phyloP scores from a whole-genome alignment of 2,113 vertebrate genomes.

The Pterocles orientalis region DNA sequence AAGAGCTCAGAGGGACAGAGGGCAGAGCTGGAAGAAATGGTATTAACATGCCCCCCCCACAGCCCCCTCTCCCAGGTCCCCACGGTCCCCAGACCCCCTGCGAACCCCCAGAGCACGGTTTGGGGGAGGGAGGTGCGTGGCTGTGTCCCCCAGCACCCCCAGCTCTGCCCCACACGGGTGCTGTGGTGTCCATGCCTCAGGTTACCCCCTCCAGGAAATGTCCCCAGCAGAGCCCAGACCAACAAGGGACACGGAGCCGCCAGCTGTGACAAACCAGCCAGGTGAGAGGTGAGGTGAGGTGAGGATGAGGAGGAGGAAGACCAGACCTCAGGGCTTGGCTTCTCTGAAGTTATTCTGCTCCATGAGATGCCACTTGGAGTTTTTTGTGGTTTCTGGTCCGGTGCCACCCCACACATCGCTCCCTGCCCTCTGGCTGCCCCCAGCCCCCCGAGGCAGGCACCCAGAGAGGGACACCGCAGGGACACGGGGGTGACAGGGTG shows the following conservation, averaged over 20 bases:
- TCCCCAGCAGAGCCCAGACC: neutral
- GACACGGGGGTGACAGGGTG: neutral
- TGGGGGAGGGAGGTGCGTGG: fast-evolving
- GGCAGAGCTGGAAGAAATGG: neutral
- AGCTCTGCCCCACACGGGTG: no score
- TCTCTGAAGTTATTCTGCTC: neutral
- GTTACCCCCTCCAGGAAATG: neutral
- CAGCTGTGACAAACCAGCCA: neutral
- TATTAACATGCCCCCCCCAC: no score
- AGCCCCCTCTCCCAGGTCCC: neutral
- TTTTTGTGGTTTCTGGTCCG: fast-evolving
- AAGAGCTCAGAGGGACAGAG: neutral
- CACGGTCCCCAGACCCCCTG: no score
- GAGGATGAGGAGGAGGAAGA: neutral
- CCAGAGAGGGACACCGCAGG: neutral
- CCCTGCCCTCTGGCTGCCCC: neutral
- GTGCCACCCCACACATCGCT: neutral
- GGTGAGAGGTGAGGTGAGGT: fast-evolving
- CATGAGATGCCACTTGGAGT: neutral
- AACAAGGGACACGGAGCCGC: fast-evolving
- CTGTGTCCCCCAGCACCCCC: no score
- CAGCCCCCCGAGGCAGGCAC: neutral
- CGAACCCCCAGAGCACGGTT: neutral
- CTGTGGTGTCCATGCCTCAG: neutral
- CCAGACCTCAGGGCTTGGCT: neutral